Base-by-base conservation (phyloP, 2,888 invertebrate species). In the Macaria notata region DNA sequence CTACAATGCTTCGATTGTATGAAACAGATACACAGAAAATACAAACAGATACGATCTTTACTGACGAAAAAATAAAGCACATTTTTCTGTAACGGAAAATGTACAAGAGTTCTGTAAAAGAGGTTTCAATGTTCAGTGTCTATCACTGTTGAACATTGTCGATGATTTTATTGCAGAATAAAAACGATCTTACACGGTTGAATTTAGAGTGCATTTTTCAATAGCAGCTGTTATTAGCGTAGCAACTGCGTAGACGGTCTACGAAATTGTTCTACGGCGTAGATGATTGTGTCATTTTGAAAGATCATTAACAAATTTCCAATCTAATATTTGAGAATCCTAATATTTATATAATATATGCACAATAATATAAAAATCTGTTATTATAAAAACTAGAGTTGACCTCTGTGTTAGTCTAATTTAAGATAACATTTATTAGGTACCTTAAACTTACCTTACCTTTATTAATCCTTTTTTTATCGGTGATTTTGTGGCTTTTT, bases 1-100 rank as follows among this genome's bases (percentile, higher is more conserved):
- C 38, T 45, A 59, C 54, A 58, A 54, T 50, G 49, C 46, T 45
- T 30, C 51, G 41, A 51, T 59, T 48, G 45, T 51, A 45, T 31
- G 30, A 29, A 41, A 46, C 30, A 31, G 52, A 54, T 52, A 56
- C 19, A 4, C 29, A 19, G 7, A 49, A 29, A 38, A 49, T 36
- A 31, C 57, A 53, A 42, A 3, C 3, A 3, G 49, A 46, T 49
- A 30, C 19, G 2, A 7, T 1, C 1, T 38, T n/a, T 45, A 49
- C 29, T 4, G 0, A 0, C 7, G 30, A 31, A 45, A 5, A 6
- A 4, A 30, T 30, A 46, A 46, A 30, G 30, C n/a, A 38, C n/a
- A 31, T 8, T 39, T 46, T 39, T 6, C 31, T 45, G 6, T 45
- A 33, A 39, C 0, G 4, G 31, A 41, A 31, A 31, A 9, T 8